These are phyloP conservation scores for Nannoperca australis DNA, from an alignment of 2,797 vertebrate species.

Conservation along the genomic window DNA sequence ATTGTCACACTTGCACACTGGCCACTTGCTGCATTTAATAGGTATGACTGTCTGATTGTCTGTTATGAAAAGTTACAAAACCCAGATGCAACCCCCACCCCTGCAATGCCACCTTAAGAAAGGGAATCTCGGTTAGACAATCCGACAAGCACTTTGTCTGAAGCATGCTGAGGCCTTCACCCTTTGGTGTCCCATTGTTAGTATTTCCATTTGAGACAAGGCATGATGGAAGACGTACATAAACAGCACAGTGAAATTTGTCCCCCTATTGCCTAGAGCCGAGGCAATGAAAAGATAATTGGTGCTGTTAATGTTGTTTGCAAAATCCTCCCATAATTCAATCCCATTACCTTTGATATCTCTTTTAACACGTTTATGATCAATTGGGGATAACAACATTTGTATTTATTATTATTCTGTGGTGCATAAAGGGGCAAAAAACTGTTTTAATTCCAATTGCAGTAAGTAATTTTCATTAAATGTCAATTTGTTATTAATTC, in stretches of 20 bases:
- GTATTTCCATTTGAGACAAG: slow-evolving; percentile 13
- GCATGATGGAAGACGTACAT: slow-evolving; percentile 47
- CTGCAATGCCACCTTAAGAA: background rate
- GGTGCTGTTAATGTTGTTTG: slow-evolving; percentile 69
- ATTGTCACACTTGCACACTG: background rate
- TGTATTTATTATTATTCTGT: slow-evolving; percentile 79
- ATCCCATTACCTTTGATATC: slow-evolving; percentile 77
- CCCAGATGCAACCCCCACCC: background rate
- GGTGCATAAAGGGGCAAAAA: slow-evolving; percentile 72
- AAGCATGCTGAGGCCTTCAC: slow-evolving; percentile 8
- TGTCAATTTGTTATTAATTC: slow-evolving; percentile 92
- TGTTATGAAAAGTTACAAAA: slow-evolving; percentile 2
- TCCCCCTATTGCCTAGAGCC: slow-evolving; percentile 37
- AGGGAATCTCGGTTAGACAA: background rate
- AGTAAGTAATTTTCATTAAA: slow-evolving; percentile 91
- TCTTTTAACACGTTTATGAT: slow-evolving; percentile 76
- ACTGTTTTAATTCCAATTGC: slow-evolving; percentile 85
- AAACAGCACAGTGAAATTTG: slow-evolving; percentile 51
- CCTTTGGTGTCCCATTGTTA: slow-evolving; percentile 24
- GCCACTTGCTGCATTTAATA: background rate
- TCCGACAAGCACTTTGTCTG: slow-evolving; percentile 1
- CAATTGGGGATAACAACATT: slow-evolving; percentile 76
- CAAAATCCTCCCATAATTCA: slow-evolving; percentile 69
- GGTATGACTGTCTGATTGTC: slow-evolving; percentile 8
- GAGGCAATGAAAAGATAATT: slow-evolving; percentile 70